Conservation (phyloP, 1,140 invertebrate genomes). For the Epicauta chinensis region DNA sequence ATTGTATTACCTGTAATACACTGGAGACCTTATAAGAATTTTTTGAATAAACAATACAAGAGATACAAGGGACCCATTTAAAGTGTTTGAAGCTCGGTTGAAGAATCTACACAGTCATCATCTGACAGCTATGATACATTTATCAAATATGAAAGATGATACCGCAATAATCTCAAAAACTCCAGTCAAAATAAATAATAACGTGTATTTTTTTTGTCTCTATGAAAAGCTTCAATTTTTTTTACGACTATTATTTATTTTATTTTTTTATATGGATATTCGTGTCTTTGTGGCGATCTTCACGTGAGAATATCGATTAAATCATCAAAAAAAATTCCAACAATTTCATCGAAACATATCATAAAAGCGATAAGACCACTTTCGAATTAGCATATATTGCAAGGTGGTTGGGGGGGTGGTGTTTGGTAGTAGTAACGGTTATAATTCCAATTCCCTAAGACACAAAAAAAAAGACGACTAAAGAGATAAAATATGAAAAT, state of each 20-base stretch:
- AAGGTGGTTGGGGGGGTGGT: background rate
- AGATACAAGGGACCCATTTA: constrained; percentile 12
- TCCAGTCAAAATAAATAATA: constrained; percentile 15
- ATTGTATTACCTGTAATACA: too few relatives aligned
- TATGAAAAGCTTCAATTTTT: too few relatives aligned
- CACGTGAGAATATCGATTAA: background rate
- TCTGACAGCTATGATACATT: constrained; percentile 18
- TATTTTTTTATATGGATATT: background rate
- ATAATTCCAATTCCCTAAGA: too few relatives aligned
- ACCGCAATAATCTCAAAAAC: constrained; percentile 4
- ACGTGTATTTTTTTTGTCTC: constrained; percentile 6
- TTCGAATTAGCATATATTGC: background rate
- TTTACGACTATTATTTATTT: too few relatives aligned
- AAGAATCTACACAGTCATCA: constrained; percentile 7
- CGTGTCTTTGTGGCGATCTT: background rate
- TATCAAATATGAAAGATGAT: constrained; percentile 15
- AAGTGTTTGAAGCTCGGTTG: background rate
- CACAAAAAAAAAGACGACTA: too few relatives aligned
- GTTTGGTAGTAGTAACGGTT: background rate
- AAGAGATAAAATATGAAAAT: constrained; percentile 29
- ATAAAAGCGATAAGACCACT: constrained; percentile 1
- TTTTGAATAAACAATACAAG: constrained; percentile 14
- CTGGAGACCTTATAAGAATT: constrained; percentile 4
- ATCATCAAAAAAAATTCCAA: background rate
- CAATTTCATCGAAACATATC: background rate